A percentile compares a stretch with the other conserved stretches of the same genome.
Evolutionary conservation across 2,797 vertebrate species (phyloP).

Genomic region (Eulemur rubriventer): DNA sequence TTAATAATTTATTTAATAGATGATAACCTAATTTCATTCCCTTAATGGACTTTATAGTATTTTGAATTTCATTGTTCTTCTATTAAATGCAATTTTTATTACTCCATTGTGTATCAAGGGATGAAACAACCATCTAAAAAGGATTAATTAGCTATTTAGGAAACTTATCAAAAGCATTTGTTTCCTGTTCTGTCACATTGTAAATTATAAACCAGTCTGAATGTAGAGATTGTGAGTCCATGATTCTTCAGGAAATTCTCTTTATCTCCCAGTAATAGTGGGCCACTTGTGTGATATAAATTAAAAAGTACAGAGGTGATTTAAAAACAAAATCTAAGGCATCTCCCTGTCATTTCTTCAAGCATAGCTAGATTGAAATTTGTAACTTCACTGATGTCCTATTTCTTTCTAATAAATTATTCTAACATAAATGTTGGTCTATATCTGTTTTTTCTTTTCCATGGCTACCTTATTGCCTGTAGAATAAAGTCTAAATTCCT

Average conservation of each 20-base stretch:
- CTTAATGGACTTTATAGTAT: background rate
- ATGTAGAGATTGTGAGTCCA: background rate
- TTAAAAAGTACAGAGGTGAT: background rate
- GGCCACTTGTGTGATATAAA: background rate
- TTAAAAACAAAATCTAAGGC: background rate
- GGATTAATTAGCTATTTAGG: background rate
- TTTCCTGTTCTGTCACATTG: background rate
- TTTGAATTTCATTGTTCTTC: slow-evolving; percentile 55
- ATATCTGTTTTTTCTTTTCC: background rate
- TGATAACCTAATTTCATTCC: slow-evolving; percentile 34
- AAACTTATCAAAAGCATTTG: slow-evolving; percentile 46
- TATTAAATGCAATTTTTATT: slow-evolving; percentile 36
- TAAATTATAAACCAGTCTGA: background rate
- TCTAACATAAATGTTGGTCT: background rate
- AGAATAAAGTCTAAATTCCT: background rate
- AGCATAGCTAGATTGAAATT: background rate
- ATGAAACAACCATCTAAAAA: slow-evolving; percentile 10
- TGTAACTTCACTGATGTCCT: background rate
- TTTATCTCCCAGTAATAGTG: background rate
- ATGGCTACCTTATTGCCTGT: background rate
- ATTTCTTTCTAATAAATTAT: background rate
- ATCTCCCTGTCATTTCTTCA: slow-evolving; percentile 17
- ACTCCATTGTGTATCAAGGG: background rate
- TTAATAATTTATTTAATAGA: slow-evolving; percentile 43
- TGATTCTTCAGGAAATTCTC: background rate